These are phyloP conservation scores for Xylophagus ater DNA, from an alignment of 2,888 invertebrate genomes.

Conservation along the genomic window DNA sequence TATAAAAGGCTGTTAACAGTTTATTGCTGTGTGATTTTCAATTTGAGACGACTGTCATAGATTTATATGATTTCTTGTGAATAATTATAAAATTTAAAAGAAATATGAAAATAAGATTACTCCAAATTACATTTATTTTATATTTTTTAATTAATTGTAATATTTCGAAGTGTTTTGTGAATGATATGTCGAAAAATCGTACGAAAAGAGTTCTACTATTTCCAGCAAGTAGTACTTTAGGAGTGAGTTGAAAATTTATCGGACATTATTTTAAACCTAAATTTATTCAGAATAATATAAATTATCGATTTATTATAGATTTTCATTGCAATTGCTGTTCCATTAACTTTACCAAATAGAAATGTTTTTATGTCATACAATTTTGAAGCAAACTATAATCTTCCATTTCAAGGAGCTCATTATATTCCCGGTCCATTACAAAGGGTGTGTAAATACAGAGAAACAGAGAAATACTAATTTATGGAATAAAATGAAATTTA, in stretches of 20 bases:
- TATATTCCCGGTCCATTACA: slow-evolving; percentile 45
- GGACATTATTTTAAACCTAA: not conserved
- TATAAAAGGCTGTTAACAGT: too few relatives aligned
- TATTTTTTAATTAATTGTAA: too few relatives aligned
- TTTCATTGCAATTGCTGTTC: slow-evolving; percentile 57
- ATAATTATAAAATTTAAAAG: too few relatives aligned
- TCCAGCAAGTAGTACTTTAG: slow-evolving; percentile 32
- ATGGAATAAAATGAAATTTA: slow-evolving; percentile 2
- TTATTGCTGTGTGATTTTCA: too few relatives aligned
- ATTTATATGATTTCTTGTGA: too few relatives aligned
- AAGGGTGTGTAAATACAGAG: too few relatives aligned
- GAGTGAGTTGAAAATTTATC: slow-evolving; percentile 16
- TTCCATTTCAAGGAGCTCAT: slow-evolving; percentile 49
- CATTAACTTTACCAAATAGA: slow-evolving; percentile 54
- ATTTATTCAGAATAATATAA: not conserved
- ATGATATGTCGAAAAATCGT: not conserved
- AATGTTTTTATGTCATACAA: slow-evolving; percentile 63
- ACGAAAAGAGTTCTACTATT: slow-evolving; percentile 27
- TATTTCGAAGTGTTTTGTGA: not conserved
- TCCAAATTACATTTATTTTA: too few relatives aligned
- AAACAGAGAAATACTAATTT: too few relatives aligned
- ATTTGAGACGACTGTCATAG: too few relatives aligned
- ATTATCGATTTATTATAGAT: slow-evolving; percentile 41
- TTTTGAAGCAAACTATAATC: slow-evolving; percentile 56
- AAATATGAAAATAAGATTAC: too few relatives aligned